Evolutionary conservation across 2,888 invertebrate genomes (phyloP), one percentile per base, ranked within the genome.

Genomic region (Standfussiana lucernea): DNA sequence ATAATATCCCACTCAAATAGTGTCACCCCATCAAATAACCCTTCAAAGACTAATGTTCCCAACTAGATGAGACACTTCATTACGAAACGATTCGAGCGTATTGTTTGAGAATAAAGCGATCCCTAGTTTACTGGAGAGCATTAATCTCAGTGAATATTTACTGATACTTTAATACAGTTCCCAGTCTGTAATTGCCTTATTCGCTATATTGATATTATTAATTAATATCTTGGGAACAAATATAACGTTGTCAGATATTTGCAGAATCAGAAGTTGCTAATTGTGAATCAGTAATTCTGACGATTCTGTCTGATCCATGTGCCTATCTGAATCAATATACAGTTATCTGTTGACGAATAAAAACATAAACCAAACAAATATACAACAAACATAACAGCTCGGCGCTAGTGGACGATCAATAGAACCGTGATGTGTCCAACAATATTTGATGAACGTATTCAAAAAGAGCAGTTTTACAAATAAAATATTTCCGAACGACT

Each of bases 151-250:
- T 28, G 40, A 66, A 80, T 82, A 86, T 86, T 86, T 73, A 67
- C 72, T 77, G 75, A 72, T 88, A 77, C 75, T 88, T 88, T 76
- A 86, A 78, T 80, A 86, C 65, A 84, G 78, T 79, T 81, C 64
- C 28, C 65, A 66, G 64, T 61, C 72, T n/a, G 50, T 86, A 77
- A 79, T 75, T 75, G 75, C 67, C 77, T 83, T 72, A 71, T 67
- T 72, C 59, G n/a, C 37, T 72, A 59, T 75, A 67, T 77, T 83
- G 72, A 72, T 80, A 75, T 69, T 69, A 68, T 40, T 59, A 80
- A 83, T 86, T 71, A 78, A 78, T 75, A 69, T 74, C 28, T 40
- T 28, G 47, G 32, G 11, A 78, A 80, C 37, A 67, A 80, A 75
- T 73, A 66, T 73, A 50, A 66, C 11, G 32, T 61, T 69, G 15